phyloP scores from a whole-genome alignment of 2,888 invertebrate genomes.

The Sclerodermus sp. region DNA sequence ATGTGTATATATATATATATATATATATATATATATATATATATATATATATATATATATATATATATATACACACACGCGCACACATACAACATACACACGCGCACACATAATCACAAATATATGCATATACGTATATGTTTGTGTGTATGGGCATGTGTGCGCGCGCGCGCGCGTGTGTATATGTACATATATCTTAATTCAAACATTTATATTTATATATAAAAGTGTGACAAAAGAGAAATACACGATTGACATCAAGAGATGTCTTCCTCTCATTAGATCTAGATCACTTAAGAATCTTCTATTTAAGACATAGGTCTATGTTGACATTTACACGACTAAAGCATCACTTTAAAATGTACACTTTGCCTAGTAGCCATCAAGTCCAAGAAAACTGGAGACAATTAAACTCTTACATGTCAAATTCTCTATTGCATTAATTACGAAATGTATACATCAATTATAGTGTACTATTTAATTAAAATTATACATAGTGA shows the following conservation, averaged over 20 bases:
- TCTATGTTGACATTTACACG: constrained; percentile 13
- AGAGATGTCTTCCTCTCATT: background rate
- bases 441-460: background rate
- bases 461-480: background rate
- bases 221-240: background rate
- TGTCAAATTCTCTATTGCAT: background rate
- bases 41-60: no score
- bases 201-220: background rate
- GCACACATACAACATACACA: constrained; percentile 27
- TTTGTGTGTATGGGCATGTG: no score
- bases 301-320: background rate
- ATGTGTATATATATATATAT: no score
- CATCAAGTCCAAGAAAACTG: constrained; percentile 13
- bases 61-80: no score
- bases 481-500: background rate
- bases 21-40: no score
- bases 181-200: no score
- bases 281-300: background rate
- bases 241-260: background rate
- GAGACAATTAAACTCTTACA: background rate
- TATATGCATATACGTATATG: no score
- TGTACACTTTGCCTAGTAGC: constrained; percentile 24
- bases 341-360: constrained; percentile 24
- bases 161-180: no score
- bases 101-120: no score